A percentile compares a stretch with the other conserved stretches of the same genome.
Conservation (phyloP, 64 coral and sea anemone species). For the Dendronephthya gigantea region DNA sequence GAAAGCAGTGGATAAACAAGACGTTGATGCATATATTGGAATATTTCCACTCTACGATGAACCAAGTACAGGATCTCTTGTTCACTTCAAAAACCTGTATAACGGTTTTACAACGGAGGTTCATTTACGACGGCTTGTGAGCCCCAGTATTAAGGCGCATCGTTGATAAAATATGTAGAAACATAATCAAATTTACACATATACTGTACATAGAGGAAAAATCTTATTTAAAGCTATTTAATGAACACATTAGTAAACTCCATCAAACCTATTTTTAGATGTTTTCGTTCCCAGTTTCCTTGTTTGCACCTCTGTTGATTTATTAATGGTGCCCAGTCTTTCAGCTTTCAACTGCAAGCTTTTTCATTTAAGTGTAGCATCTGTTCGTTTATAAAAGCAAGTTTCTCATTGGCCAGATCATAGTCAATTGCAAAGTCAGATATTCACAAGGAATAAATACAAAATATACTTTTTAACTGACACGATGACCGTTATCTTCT, state of each 20-base stretch:
- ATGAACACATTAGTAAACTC: background rate
- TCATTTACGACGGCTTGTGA: background rate
- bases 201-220: background rate
- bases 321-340: too few relatives aligned
- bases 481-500: too few relatives aligned
- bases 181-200: background rate
- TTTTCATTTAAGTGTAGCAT: too few relatives aligned
- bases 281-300: too few relatives aligned
- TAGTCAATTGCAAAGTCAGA: too few relatives aligned
- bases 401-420: too few relatives aligned
- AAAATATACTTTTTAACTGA: too few relatives aligned
- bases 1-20: background rate
- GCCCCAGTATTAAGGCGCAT: background rate
- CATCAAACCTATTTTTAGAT: too few relatives aligned
- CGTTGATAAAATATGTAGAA: background rate
- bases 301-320: too few relatives aligned
- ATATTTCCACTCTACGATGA: background rate
- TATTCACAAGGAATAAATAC: too few relatives aligned
- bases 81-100: background rate
- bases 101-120: conserved; percentile 7
- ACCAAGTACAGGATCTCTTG: background rate
- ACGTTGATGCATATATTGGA: background rate
- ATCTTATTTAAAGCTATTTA: background rate
- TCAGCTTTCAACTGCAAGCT: too few relatives aligned
- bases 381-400: too few relatives aligned